Evolutionary conservation across 2,797 vertebrate genomes (phyloP), one percentile per base, ranked within the genome.

Genomic region (Poecilia velifera): DNA sequence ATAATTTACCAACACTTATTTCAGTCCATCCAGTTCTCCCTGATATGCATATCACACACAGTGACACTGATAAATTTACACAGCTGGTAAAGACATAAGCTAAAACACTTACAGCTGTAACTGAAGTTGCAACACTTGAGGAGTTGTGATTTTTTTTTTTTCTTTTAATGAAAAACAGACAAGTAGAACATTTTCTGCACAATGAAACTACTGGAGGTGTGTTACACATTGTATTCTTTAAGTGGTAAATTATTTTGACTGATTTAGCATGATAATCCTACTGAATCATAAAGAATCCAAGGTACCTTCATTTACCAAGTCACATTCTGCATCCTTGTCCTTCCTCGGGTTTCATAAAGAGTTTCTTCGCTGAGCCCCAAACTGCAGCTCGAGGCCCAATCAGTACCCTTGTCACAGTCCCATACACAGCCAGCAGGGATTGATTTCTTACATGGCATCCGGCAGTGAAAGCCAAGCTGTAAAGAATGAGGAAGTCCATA

Each of bases 401-500:
- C 87, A 80, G 84, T 76, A 49, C 70, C 73, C 85, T 80, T 81
- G 82, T 88, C 81, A 87, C 76, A 80, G 51, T 86, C 73, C 28
- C 31, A 39, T 72, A 78, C 86, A 46, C 73, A 76, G 72, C 71
- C 81, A 87, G 82, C 84, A 77, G 59, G 76, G 84, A 90, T 74
- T 78, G 86, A 88, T 90, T 91, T 93, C 83, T 88, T 84, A 64
- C 68, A 77, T 81, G 78, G 76, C 82, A 87, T 88, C 83, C 66
- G 72, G 59, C n/a, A 9, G 84, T 87, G 84, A 92, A 91, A 92
- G 45, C 75, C 74, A 82, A 89, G 81, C 81, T 8, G 4, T 71
- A 22, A 78, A 86, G 90, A 86, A 87, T 83, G 68, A 90, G 87
- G 85, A 91, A 89, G 86, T 87, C 83, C 78, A 82, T 82, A 82